phyloP scores from a whole-genome alignment of 2,113 vertebrate genomes.

The Pagrus major region DNA sequence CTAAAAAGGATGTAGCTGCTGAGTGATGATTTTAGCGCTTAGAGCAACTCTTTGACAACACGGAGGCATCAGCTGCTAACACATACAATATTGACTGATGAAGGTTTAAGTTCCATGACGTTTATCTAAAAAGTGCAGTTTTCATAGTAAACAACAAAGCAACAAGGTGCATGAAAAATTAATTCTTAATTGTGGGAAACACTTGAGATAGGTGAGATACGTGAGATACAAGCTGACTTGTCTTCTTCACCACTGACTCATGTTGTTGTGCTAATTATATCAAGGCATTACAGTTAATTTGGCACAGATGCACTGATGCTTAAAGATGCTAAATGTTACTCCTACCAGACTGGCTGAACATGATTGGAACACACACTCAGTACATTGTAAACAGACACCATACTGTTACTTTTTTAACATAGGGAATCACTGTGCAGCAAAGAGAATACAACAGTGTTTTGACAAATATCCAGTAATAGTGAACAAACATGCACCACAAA shows the following conservation, averaged over 20 bases:
- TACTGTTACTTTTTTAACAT: constrained; percentile 43
- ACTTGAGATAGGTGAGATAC: too few relatives aligned
- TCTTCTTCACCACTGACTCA: background rate
- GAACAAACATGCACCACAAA: constrained; percentile 76
- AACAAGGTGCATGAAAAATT: background rate
- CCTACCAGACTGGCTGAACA: constrained; percentile 15
- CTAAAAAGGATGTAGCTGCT: background rate
- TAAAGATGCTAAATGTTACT: constrained; percentile 10
- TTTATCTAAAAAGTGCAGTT: background rate
- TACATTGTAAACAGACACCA: constrained; percentile 47
- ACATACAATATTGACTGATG: background rate
- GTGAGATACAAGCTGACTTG: background rate
- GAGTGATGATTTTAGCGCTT: background rate
- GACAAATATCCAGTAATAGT: constrained; percentile 63
- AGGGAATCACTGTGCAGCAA: constrained; percentile 46
- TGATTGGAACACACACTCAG: constrained; percentile 43
- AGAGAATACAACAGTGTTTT: constrained; percentile 48
- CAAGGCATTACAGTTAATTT: constrained; percentile 36
- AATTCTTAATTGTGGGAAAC: background rate
- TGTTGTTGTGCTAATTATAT: constrained; percentile 18
- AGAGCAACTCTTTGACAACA: background rate
- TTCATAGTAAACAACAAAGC: background rate
- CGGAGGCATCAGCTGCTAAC: background rate
- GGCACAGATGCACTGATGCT: constrained; percentile 35
- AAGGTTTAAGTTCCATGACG: constrained; percentile 9